These are phyloP conservation scores for Haliclona indistincta DNA, from an alignment of 37 sponge, comb jelly and placozoan species.

Conservation along the genomic window DNA sequence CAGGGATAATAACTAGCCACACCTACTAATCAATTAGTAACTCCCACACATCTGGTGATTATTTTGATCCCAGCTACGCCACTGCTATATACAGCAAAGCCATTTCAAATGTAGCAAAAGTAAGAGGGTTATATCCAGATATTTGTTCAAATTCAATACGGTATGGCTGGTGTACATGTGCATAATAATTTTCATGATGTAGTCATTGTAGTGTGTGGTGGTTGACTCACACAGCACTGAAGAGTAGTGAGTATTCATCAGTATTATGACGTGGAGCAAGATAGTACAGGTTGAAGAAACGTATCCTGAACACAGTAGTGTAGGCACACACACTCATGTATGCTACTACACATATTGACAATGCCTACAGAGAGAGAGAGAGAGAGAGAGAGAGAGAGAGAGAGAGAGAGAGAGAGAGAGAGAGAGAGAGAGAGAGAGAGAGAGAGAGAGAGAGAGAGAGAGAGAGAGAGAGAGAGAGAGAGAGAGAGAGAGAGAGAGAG, in stretches of 20 bases:
- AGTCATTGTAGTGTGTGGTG: no score
- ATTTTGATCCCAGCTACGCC: no score
- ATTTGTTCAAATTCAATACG: no score
- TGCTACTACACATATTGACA: constrained; percentile 77
- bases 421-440: constrained; percentile 41
- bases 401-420: constrained; percentile 41
- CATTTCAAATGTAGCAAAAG: no score
- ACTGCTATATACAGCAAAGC: no score
- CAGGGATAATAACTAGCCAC: no score
- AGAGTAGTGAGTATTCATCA: constrained; percentile 93
- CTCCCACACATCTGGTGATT: no score
- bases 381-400: constrained; percentile 27
- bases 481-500: constrained; percentile 38
- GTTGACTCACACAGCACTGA: constrained; percentile 78
- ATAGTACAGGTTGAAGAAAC: constrained; percentile 95
- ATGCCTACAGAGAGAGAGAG: constrained; percentile 41
- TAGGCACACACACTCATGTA: constrained; percentile 95
- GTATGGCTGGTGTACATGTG: no score
- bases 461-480: constrained; percentile 41
- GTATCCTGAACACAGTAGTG: constrained; percentile 91
- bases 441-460: constrained; percentile 37
- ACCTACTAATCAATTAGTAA: no score
- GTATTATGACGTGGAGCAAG: constrained; percentile 89
- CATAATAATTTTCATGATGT: no score
- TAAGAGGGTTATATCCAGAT: no score